Evolutionary conservation across 2,888 invertebrate species (phyloP), one percentile per base, ranked within the genome.

Genomic region (Oscheius onirici): DNA sequence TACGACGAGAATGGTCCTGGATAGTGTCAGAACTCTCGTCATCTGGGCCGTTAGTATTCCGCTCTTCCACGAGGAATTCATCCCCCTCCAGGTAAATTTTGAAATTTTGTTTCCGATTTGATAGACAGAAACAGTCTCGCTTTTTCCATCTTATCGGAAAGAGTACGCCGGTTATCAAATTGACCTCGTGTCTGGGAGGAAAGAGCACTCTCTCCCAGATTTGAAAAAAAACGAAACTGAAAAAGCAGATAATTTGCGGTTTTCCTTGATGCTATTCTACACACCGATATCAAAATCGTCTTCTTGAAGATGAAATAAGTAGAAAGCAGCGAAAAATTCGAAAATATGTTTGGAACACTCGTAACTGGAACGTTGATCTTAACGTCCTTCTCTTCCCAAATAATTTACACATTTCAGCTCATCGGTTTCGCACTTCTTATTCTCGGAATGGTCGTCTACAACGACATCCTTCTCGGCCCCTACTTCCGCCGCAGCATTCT

Each of bases 1-100:
- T 0, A 95, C 94, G 0, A 94, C 94, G 2, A 91, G 95, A 76
- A 93, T 95, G 92, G 93, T 95, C 13, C 90, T 95, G 57, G 95
- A 95, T 88, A 93, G 93, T 65, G 90, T 94, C n/a, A 91, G 95
- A 77, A 94, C 95, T 0, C 90, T 95, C 55, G 91, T 95, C n/a
- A 93, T 96, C 84, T 97, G 95, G 95, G 89, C 91, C 73, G 91
- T 93, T 66, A 93, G 93, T 0, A 89, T 97, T 54, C 89, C 90
- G 0, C 90, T 95, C 41, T 87, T 90, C 44, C 94, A 93, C 92
- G 94, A 97, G 89, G 83, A 87, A 0, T 94, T 96, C 89, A 86
- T 87, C 61, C 74, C 79, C 1, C 76, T 88, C 15, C 89, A 89
- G 84, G 87, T 88, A 61, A 28, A 54, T 24, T 57, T 20, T 43